Conservation (phyloP, 2,888 invertebrate genomes). For the Drosophila pegasa region DNA sequence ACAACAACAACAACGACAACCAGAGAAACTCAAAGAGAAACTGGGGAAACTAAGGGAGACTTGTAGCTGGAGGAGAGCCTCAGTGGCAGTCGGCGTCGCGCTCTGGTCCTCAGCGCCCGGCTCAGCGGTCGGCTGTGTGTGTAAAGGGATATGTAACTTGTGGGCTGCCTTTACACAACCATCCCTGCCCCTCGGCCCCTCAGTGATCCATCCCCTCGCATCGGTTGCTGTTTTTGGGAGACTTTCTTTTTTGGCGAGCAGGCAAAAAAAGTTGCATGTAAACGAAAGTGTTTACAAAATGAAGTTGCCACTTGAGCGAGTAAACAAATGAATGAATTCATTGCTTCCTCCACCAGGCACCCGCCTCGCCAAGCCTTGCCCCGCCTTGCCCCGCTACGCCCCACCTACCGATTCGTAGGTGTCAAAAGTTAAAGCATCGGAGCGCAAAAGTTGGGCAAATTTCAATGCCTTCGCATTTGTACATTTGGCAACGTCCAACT, state of each 20-base stretch:
- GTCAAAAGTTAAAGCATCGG: conserved; percentile 78
- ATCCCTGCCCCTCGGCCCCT: background rate
- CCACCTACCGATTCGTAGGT: conserved; percentile 51
- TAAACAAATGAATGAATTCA: conserved; percentile 81
- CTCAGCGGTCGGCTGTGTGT: conserved; percentile 74
- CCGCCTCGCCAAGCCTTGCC: background rate
- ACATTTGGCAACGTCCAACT: conserved; percentile 69
- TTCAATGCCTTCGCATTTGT: conserved; percentile 74
- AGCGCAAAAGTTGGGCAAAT: conserved; percentile 78
- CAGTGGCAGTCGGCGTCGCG: conserved; percentile 33
- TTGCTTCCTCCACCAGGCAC: conserved; percentile 63
- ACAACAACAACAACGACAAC: conserved; percentile 16
- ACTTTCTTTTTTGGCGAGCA: conserved; percentile 38
- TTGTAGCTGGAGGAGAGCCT: conserved; percentile 25
- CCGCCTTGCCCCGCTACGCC: conserved; percentile 1
- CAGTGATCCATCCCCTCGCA: background rate
- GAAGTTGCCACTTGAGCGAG: conserved; percentile 81
- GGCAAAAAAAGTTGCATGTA: conserved; percentile 75
- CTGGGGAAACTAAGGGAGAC: conserved; percentile 2
- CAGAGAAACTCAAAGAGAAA: conserved; percentile 48
- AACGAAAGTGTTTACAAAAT: conserved; percentile 81
- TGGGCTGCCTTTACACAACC: conserved; percentile 73
- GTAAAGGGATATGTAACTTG: conserved; percentile 78
- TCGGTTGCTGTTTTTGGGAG: conserved; percentile 48
- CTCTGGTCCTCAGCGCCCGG: conserved; percentile 61